Base-by-base conservation (phyloP, 2,113 vertebrate species). In the Thalassoma bifasciatum region DNA sequence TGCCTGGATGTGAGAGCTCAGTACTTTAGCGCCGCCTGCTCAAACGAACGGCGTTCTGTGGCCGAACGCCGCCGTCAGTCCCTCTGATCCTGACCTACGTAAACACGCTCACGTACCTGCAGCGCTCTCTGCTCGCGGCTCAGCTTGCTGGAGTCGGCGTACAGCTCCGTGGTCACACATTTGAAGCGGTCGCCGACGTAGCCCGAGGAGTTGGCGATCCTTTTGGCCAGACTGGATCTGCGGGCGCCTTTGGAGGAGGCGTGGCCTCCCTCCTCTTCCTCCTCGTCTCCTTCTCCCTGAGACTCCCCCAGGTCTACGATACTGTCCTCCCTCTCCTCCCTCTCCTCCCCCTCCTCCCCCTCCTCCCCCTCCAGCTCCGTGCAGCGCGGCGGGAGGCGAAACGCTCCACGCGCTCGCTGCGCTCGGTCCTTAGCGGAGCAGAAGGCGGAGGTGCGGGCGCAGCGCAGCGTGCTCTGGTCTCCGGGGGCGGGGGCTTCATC, bases 161-260 rank as follows among this genome's bases (percentile, higher is more conserved):
- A 99, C 84, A 99, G 95, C 84, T 99, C 98, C 0, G 98, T 98
- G 23, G 98, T 99, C 92, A 99, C 95, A 60, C 96, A 99, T 93
- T 99, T 99, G 95, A 99, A 97, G 72, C 97, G 96, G 88, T 99
- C 98, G 72, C 98, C 98, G 91, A 99, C 98, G 2, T 97, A 99
- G 93, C 98, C 98, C 0, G 97, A 94, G 17, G 98, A 99, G 92
- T 99, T 99, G 21, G 98, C 98, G 0, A 99, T 99, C 88, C 98
- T 94, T 84, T 98, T 99, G 66, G 97, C 96, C 91, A 99, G 71
- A 79, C 93, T 94, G 72, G 94, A 93, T 82, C 80, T 86, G 58
- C 89, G 92, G 70, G 94, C 95, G 80, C 92, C 92, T 90, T 95
- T 98, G 64, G 96, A 77, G 49, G 86, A 90, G n/a, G 75, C 23